phyloP scores from a whole-genome alignment of 2,888 invertebrate genomes.

The Esperia sulphurella region DNA sequence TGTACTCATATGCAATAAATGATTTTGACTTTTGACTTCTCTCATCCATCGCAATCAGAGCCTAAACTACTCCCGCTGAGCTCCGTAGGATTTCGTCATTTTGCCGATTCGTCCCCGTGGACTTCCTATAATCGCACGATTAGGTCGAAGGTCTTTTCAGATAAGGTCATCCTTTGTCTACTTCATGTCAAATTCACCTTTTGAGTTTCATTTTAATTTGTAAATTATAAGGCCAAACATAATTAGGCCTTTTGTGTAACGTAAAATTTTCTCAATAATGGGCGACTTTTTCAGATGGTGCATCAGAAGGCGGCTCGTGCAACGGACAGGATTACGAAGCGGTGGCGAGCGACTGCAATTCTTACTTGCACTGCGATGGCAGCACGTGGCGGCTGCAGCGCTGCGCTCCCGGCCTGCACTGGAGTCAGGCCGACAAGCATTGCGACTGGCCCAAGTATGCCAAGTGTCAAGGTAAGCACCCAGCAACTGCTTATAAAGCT shows the following conservation, averaged over 20 bases:
- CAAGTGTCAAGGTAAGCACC: constrained; percentile 75
- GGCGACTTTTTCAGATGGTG: constrained; percentile 15
- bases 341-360: constrained; percentile 84
- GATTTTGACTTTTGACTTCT: too few relatives aligned
- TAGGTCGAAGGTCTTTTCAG: too few relatives aligned
- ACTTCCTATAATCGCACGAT: too few relatives aligned
- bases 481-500: too few relatives aligned
- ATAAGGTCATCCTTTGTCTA: too few relatives aligned
- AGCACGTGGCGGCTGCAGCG: constrained; percentile 83
- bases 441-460: constrained; percentile 91
- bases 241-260: neutral
- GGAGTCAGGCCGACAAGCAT: constrained; percentile 83
- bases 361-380: constrained; percentile 87
- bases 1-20: too few relatives aligned
- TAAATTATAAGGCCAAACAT: neutral
- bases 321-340: constrained; percentile 66
- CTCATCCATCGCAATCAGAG: too few relatives aligned
- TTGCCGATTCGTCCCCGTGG: too few relatives aligned
- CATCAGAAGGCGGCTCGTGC: constrained; percentile 44
- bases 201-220: too few relatives aligned
- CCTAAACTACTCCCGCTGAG: too few relatives aligned
- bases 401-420: constrained; percentile 91
- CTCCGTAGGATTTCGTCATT: too few relatives aligned
- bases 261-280: neutral
- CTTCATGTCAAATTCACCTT: too few relatives aligned